A percentile compares a stretch with the other conserved stretches of the same genome.
Evolutionary conservation across 2,113 vertebrate genomes (phyloP).

Genomic region (Propithecus coquereli): DNA sequence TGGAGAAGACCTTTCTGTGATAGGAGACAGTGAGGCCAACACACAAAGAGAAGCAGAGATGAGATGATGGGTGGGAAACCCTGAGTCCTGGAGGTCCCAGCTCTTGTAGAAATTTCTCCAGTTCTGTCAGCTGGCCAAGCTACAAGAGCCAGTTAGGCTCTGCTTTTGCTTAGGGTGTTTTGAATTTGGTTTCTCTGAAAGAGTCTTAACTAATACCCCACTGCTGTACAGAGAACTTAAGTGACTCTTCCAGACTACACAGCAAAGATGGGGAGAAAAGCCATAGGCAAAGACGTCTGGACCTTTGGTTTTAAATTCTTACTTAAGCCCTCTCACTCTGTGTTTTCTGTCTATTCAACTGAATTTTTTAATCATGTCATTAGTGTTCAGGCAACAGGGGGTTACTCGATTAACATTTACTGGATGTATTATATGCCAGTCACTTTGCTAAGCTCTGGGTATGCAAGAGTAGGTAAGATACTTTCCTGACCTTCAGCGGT

Average conservation of each 20-base stretch:
- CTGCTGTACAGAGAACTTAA: background rate
- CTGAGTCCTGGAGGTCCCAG: background rate
- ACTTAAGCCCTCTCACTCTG: background rate
- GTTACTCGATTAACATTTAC: background rate
- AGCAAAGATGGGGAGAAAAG: background rate
- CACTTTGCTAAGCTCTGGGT: background rate
- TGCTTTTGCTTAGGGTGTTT: background rate
- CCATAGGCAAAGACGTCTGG: background rate
- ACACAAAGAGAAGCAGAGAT: background rate
- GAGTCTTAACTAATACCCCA: background rate
- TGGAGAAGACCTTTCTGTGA: background rate
- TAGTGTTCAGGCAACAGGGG: background rate
- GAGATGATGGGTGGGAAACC: background rate
- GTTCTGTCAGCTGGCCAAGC: background rate
- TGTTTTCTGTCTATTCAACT: background rate
- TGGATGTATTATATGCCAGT: background rate
- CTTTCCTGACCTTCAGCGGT: background rate
- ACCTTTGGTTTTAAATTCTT: background rate
- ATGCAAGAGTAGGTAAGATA: background rate
- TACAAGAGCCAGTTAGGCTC: background rate
- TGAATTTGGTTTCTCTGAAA: background rate
- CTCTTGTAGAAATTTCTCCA: background rate
- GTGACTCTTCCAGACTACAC: background rate
- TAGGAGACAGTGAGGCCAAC: background rate
- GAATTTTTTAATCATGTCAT: background rate